Percentiles rank a stretch among this genome's conserved stretches.
phyloP scores from a whole-genome alignment of 2,888 invertebrate species.

The Oegoconia quadripuncta region DNA sequence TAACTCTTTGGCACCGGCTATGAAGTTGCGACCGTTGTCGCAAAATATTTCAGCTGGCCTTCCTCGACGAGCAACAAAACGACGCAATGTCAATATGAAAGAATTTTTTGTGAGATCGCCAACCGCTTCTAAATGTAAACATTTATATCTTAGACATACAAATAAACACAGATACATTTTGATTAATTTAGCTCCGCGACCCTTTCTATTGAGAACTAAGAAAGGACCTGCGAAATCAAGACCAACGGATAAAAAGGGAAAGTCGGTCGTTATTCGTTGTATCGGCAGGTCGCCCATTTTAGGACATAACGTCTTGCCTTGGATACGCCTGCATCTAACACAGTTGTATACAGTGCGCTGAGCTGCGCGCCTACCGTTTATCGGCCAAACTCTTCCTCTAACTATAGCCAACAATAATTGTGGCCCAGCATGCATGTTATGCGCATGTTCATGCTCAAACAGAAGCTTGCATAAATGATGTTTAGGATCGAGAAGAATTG shows the following conservation, averaged over 20 bases:
- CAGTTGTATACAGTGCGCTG: conserved; percentile 16
- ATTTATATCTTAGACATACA: conserved; percentile 20
- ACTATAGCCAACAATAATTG: conserved; percentile 14
- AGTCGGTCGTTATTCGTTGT: conserved; percentile 14
- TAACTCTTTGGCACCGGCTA: conserved; percentile 14
- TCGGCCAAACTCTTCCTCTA: conserved; percentile 17
- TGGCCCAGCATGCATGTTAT: conserved; percentile 4
- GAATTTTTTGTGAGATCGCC: conserved; percentile 16
- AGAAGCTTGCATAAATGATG: conserved; percentile 5
- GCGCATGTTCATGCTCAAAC: conserved; percentile 2
- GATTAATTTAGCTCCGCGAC: conserved; percentile 16
- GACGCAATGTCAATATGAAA: conserved; percentile 12
- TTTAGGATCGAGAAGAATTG: no score
- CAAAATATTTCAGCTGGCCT: conserved; percentile 18
- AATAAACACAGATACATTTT: conserved; percentile 27
- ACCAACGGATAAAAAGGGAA: conserved; percentile 17
- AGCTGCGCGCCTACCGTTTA: conserved; percentile 17
- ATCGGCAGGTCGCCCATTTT: conserved; percentile 9
- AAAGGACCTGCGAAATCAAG: conserved; percentile 14
- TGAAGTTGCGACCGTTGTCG: conserved; percentile 15
- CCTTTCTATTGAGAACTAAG: conserved; percentile 16
- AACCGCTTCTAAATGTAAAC: conserved; percentile 18
- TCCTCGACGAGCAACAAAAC: conserved; percentile 13
- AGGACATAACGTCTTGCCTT: conserved; percentile 6
- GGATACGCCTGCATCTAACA: conserved; percentile 14